phyloP scores from a whole-genome alignment of 2,113 vertebrate genomes.

The Ia io region DNA sequence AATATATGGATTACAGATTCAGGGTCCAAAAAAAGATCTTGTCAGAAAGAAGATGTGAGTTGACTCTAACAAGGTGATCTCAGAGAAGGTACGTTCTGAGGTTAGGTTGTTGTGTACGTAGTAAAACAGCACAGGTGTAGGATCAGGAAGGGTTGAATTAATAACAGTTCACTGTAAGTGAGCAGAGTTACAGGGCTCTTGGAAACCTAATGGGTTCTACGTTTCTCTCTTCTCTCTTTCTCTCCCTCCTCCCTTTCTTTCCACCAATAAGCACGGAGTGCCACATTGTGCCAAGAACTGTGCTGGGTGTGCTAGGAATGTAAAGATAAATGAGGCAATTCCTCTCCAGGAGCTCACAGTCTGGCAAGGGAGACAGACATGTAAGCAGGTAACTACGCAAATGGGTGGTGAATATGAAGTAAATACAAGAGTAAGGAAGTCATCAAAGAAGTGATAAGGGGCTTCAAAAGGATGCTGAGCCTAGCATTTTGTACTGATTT shows the following conservation, averaged over 20 bases:
- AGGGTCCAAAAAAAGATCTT: not conserved
- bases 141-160: not conserved
- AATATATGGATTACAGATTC: not conserved
- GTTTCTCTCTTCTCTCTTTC: no score
- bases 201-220: not conserved
- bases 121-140: not conserved
- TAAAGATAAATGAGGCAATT: not conserved
- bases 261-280: not conserved
- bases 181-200: not conserved
- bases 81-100: not conserved
- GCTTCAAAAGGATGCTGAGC: not conserved
- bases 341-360: not conserved
- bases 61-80: not conserved
- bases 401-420: not conserved
- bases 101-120: not conserved
- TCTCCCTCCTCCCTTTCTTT: not conserved
- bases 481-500: not conserved
- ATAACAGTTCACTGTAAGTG: not conserved
- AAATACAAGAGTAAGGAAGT: not conserved
- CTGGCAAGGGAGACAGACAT: accelerated
- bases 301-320: not conserved
- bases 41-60: not conserved
- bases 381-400: not conserved
- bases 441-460: not conserved
- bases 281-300: not conserved